phyloP scores from a whole-genome alignment of 2,888 invertebrate species.

The Drosophila birchii region DNA sequence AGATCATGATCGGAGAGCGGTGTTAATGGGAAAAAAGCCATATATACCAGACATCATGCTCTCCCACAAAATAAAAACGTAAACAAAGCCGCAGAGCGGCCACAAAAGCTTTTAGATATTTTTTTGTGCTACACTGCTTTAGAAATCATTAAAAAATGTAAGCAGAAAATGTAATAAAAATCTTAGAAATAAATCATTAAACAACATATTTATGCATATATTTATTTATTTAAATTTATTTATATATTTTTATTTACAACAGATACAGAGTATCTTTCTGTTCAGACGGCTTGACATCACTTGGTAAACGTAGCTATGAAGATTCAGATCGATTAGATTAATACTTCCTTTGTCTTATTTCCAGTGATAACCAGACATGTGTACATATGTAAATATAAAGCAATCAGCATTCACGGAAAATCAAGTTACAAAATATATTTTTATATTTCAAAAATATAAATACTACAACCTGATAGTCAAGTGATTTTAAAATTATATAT shows the following conservation, averaged over 20 bases:
- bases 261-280: neutral
- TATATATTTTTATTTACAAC: neutral
- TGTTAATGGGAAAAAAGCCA: constrained; percentile 7
- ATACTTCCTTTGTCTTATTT: neutral
- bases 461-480: neutral
- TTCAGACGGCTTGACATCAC: neutral
- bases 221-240: neutral
- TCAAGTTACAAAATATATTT: neutral
- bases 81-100: constrained; percentile 35
- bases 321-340: neutral
- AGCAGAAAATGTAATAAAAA: neutral
- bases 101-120: constrained; percentile 5
- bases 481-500: neutral
- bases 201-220: neutral
- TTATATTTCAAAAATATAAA: neutral
- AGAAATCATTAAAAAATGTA: neutral
- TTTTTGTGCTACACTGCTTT: constrained; percentile 10
- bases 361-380: neutral
- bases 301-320: neutral
- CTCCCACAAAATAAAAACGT: constrained; percentile 32
- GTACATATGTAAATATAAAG: neutral
- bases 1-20: constrained; percentile 15
- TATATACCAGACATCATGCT: neutral
- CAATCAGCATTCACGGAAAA: neutral
- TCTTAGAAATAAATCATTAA: neutral